phyloP scores from a whole-genome alignment of 2,888 invertebrate species.

The Phorcus lineatus region DNA sequence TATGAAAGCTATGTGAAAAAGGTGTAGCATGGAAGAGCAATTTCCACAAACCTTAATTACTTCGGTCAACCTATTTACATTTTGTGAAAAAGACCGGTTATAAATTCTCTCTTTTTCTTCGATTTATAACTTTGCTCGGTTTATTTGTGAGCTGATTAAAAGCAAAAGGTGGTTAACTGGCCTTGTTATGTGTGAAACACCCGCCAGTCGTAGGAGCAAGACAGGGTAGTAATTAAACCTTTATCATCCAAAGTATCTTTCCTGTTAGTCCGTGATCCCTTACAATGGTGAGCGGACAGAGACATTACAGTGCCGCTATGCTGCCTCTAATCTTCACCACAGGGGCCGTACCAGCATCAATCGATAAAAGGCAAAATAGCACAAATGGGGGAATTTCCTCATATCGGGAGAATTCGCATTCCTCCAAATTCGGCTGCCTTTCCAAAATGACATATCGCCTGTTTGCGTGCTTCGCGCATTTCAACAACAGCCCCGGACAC shows the following conservation, averaged over 20 bases:
- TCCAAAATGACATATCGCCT: slow-evolving; percentile 8
- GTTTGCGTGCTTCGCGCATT: not conserved
- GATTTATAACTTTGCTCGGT: too few relatives aligned
- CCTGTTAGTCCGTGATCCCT: not conserved
- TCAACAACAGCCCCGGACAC: not conserved
- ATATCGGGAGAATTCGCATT: not conserved
- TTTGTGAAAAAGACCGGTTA: too few relatives aligned
- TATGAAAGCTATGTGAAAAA: too few relatives aligned
- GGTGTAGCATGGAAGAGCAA: too few relatives aligned
- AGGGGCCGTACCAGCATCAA: not conserved
- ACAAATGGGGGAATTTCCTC: slow-evolving; percentile 4
- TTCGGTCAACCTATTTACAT: too few relatives aligned
- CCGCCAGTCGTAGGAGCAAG: not conserved
- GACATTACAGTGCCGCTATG: not conserved
- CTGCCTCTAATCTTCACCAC: not conserved
- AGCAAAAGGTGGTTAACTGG: not conserved
- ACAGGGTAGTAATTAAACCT: not conserved
- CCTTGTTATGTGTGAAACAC: slow-evolving; percentile 3
- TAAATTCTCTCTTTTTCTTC: too few relatives aligned
- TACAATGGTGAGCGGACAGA: not conserved
- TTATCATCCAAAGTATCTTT: not conserved
- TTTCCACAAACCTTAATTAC: too few relatives aligned
- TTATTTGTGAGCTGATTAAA: not conserved
- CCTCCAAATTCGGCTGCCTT: not conserved
- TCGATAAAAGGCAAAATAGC: slow-evolving; percentile 1